Evolutionary conservation across 2,797 vertebrate species (phyloP), one percentile per base, ranked within the genome.

Genomic region (Gastrophryne carolinensis): DNA sequence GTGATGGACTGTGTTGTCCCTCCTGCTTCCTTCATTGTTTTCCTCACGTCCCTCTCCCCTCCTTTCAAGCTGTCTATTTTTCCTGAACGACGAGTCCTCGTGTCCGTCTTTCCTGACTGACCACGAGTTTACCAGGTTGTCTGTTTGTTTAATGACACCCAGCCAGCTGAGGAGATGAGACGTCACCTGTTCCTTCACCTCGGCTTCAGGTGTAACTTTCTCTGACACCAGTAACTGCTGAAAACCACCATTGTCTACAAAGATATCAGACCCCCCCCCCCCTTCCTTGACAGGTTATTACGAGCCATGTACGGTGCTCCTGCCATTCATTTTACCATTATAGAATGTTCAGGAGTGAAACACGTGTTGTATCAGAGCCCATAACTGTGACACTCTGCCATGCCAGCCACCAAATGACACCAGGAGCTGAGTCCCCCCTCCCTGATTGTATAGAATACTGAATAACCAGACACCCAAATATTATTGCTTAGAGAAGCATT

Each of bases 1-100:
- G 80, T 89, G 88, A 86, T 81, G 82, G 83, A 87, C 17, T 72
- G 67, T 72, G 67, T 23, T 17, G 68, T 79, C 66, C 74, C 66
- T 37, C 79, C 85, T 79, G 80, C 44, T 64, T 50, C 78, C 0
- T 34, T 15, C 58, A 62, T 65, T 27, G 63, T 54, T 66, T 66
- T n/a, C 15, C 30, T n/a, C 27, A 3, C 8, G 27, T 34, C 34
- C 37, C 70, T 29, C 64, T 65, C 19, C 23, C 37, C 32, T 41
- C 9, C 11, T 12, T 26, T 11, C 12, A n/a, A n/a, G 62, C 41
- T 64, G 39, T 53, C 21, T 39, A 21, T 57, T 60, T 17, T 35
- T 19, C 30, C 39, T 10, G 64, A 52, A 44, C 69, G 61, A 52
- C n/a, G 30, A 6, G 49, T 15, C 7, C 34, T 8, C 21, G 35